Evolutionary conservation across 2,797 vertebrate species (phyloP).

Genomic region (Steatocranus sp.): DNA sequence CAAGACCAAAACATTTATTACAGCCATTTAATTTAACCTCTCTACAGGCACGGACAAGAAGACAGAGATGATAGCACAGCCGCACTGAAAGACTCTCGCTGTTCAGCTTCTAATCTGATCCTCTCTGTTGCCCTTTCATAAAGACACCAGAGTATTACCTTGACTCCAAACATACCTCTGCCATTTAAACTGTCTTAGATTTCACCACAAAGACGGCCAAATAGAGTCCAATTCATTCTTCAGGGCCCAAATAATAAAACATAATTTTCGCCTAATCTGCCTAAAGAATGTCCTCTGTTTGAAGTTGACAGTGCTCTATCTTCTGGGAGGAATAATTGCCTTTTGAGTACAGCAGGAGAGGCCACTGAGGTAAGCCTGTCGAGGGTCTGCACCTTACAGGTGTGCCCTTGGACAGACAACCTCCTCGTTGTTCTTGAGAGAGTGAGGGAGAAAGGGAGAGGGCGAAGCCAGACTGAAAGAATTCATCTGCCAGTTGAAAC

Average conservation of each 20-base stretch:
- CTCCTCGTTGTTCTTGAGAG: slow-evolving; percentile 81
- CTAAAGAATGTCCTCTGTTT: slow-evolving; percentile 91
- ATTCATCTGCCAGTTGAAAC: slow-evolving; percentile 79
- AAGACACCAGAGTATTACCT: slow-evolving; percentile 87
- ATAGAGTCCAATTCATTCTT: slow-evolving; percentile 85
- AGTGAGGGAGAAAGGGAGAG: slow-evolving; percentile 19
- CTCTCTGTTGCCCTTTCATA: slow-evolving; percentile 88
- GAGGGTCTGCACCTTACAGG: slow-evolving; percentile 85
- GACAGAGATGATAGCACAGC: slow-evolving; percentile 89
- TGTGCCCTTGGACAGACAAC: slow-evolving; percentile 86
- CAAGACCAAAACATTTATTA: slow-evolving; percentile 93
- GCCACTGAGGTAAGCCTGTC: slow-evolving; percentile 83
- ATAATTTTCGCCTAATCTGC: slow-evolving; percentile 99
- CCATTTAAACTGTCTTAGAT: slow-evolving; percentile 94
- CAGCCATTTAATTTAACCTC: slow-evolving; percentile 99
- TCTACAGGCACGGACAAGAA: slow-evolving; percentile 90
- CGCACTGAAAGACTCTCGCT: slow-evolving; percentile 85
- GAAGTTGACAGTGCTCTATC: slow-evolving; percentile 93
- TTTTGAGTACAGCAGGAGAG: slow-evolving; percentile 78
- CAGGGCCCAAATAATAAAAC: slow-evolving; percentile 91
- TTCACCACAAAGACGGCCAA: slow-evolving; percentile 88
- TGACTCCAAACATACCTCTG: slow-evolving; percentile 94
- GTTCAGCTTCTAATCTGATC: slow-evolving; percentile 92
- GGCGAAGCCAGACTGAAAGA: slow-evolving; percentile 74
- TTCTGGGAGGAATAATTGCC: slow-evolving; percentile 87